These are phyloP conservation scores for Oreonectes daqikongensis DNA, from an alignment of 2,797 vertebrate genomes.

Conservation along the genomic window DNA sequence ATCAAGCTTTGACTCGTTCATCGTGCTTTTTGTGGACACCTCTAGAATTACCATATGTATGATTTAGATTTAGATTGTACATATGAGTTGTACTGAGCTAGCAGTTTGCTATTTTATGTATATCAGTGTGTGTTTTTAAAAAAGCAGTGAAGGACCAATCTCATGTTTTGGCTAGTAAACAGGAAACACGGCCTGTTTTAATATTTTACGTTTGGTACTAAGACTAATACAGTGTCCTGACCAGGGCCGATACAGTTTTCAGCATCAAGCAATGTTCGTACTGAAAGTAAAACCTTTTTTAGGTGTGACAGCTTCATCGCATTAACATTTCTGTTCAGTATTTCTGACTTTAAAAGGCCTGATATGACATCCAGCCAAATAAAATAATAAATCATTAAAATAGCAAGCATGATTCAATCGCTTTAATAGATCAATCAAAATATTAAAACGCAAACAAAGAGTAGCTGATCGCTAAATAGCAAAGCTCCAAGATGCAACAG, in stretches of 20 bases:
- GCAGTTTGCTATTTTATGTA: neutral
- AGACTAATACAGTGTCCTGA: neutral
- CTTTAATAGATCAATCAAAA: neutral
- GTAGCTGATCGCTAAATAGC: neutral
- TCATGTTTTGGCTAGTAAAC: neutral
- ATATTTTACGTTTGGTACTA: neutral
- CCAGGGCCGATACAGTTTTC: neutral
- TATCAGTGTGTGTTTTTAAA: neutral
- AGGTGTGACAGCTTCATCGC: neutral
- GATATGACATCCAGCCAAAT: neutral
- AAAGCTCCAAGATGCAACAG: neutral
- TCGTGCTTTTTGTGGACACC: conserved; percentile 14
- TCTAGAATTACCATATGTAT: neutral
- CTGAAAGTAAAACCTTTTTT: neutral
- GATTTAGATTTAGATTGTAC: conserved; percentile 17
- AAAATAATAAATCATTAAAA: neutral
- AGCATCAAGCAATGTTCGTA: neutral
- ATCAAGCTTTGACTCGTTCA: neutral
- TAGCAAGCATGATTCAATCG: neutral
- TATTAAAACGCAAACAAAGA: neutral
- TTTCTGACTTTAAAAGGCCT: neutral
- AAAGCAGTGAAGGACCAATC: conserved; percentile 14
- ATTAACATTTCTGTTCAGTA: neutral
- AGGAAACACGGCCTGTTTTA: neutral
- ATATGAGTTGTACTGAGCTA: neutral